Evolutionary conservation across 1,140 invertebrate genomes (phyloP).

Genomic region (Diprion similis): DNA sequence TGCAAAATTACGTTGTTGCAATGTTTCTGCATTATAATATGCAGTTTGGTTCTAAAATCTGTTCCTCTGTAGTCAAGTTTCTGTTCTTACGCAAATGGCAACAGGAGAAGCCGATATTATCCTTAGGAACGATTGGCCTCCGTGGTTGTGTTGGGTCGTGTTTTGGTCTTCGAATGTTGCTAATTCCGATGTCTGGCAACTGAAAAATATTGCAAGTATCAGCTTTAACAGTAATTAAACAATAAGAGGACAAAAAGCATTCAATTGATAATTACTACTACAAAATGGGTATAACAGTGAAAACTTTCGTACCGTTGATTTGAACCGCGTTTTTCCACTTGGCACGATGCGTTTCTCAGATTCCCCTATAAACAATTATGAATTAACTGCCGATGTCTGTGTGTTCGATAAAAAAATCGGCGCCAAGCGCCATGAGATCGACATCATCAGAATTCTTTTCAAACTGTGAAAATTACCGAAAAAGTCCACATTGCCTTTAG

Average conservation of each 20-base stretch:
- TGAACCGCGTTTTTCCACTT: background rate
- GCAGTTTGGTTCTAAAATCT: background rate
- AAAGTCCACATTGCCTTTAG: background rate
- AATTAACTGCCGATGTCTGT: background rate
- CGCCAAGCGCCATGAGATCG: no score
- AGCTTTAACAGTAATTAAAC: no score
- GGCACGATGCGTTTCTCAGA: background rate
- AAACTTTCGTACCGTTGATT: no score
- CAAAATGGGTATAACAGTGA: no score
- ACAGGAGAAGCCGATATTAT: constrained; percentile 26
- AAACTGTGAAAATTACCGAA: background rate
- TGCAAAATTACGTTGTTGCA: background rate
- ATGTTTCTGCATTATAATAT: background rate
- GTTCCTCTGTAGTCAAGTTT: background rate
- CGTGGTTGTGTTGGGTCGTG: constrained; percentile 23
- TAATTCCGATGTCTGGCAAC: constrained; percentile 27
- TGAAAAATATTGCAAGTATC: no score
- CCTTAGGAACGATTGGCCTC: constrained; percentile 30
- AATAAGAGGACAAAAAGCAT: no score
- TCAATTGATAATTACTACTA: no score
- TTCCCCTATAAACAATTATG: background rate
- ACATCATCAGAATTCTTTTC: no score
- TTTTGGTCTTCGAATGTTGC: constrained; percentile 33
- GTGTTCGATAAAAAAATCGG: no score
- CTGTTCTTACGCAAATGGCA: constrained; percentile 26